These are phyloP conservation scores for Strigamia crassipes DNA, from an alignment of 2,888 invertebrate species.

Conservation along the genomic window DNA sequence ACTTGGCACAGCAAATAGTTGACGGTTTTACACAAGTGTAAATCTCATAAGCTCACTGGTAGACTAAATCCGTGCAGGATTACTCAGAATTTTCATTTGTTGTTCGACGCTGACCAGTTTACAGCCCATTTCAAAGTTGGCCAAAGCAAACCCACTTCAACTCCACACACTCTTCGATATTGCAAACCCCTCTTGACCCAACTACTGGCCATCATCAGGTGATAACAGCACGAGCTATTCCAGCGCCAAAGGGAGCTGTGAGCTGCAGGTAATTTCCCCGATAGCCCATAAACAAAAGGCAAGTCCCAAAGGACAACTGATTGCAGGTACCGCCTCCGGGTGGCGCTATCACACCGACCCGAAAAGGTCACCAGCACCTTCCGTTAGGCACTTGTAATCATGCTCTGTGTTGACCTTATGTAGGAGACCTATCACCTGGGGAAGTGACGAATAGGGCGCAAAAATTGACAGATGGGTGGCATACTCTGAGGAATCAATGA, in stretches of 20 bases:
- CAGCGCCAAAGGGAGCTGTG: slow-evolving; percentile 12
- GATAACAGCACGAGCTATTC: slow-evolving; percentile 3
- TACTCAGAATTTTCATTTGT: slow-evolving; percentile 33
- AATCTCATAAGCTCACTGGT: slow-evolving; percentile 26
- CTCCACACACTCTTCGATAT: slow-evolving; percentile 9
- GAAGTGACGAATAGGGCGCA: slow-evolving; percentile 1
- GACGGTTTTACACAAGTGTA: slow-evolving; percentile 8
- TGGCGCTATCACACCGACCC: slow-evolving; percentile 35
- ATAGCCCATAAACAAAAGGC: slow-evolving; percentile 34
- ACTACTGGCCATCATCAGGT: slow-evolving; percentile 16
- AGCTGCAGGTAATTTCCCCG: slow-evolving; percentile 33
- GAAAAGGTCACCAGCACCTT: slow-evolving; percentile 31
- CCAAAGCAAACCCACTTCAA: slow-evolving; percentile 34
- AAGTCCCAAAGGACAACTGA: slow-evolving; percentile 31
- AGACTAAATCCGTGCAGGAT: slow-evolving; percentile 12
- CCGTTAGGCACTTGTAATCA: slow-evolving; percentile 44
- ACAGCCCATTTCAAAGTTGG: slow-evolving; percentile 34
- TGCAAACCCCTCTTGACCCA: slow-evolving; percentile 29
- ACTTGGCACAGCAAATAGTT: slow-evolving; percentile 28
- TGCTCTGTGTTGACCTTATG: slow-evolving; percentile 6
- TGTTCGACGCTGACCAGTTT: slow-evolving; percentile 34
- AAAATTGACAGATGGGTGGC: not conserved
- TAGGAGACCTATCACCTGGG: slow-evolving; percentile 31
- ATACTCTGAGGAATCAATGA: not conserved
- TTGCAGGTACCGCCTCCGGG: slow-evolving; percentile 41